phyloP scores from a whole-genome alignment of 1,140 invertebrate genomes.

The Polyergus mexicanus region DNA sequence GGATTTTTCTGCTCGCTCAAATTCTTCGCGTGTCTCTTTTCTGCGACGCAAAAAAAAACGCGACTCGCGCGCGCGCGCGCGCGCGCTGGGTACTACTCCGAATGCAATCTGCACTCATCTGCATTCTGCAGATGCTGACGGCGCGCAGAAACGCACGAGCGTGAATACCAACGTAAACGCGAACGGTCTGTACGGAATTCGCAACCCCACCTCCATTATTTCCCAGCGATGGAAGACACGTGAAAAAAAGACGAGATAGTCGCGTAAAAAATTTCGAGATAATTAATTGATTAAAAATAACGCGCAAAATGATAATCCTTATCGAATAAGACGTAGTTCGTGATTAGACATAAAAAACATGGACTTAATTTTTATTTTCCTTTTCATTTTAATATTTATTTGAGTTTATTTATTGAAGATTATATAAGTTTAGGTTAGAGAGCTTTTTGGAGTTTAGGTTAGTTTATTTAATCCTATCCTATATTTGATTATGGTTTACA shows the following conservation, averaged over 20 bases:
- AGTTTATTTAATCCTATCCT: no score
- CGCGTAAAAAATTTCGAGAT: neutral
- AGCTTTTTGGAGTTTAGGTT: no score
- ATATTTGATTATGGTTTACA: no score
- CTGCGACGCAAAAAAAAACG: constrained; percentile 38
- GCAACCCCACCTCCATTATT: constrained; percentile 18
- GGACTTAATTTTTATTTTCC: no score
- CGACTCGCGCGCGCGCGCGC: constrained; percentile 1
- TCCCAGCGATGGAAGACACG: neutral
- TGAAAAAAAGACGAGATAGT: neutral
- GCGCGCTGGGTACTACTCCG: constrained; percentile 40
- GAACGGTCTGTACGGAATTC: constrained; percentile 18
- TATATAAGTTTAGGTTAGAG: no score
- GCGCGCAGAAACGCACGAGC: constrained; percentile 33
- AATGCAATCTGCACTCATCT: constrained; percentile 57
- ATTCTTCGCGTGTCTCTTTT: constrained; percentile 46
- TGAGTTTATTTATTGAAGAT: no score
- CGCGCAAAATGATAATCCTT: neutral
- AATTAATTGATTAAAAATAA: neutral
- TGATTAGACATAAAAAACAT: neutral
- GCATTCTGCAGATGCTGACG: constrained; percentile 47
- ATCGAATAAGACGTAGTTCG: neutral
- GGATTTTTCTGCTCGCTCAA: constrained; percentile 54
- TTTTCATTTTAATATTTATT: no score
- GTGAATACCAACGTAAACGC: constrained; percentile 51